Evolutionary conservation across 2,888 invertebrate species (phyloP), one percentile per base, ranked within the genome.

Genomic region (Seira ritae): DNA sequence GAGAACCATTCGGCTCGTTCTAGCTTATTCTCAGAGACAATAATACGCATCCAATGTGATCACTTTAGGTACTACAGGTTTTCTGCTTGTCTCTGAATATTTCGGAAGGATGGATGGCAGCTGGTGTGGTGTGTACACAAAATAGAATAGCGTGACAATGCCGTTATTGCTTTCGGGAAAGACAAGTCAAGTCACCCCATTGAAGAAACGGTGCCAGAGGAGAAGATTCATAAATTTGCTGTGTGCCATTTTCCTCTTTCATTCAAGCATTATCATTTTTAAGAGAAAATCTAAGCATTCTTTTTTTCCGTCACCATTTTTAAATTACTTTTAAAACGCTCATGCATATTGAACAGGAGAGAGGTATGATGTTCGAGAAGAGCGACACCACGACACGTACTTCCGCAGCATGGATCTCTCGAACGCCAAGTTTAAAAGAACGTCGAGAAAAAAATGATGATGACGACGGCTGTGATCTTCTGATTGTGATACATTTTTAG

Each of bases 251-350:
- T 31, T 31, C 8, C 8, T 31, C 31, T n/a, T 42, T 50, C 17
- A 50, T n/a, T 50, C 50, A n/a, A 50, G 50, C 17, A 50, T 50
- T 50, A 50, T 12, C 50, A 50, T 50, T 50, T n/a, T 50, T 15
- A 2, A 50, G 6, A 2, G 12, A 50, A 50, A 50, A 50, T 50
- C 50, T 50, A 50, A 8, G 50, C 50, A n/a, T 50, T 50, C 50
- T 50, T 50, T 42, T 42, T 42, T n/a, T 2, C 31, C 31, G 8
- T 31, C 31, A 31, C 2, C 31, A 31, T 31, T 31, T 62, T 62
- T 4, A 62, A 62, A 62, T 62, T 62, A 22, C 62, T 22, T 62
- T 62, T 62, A 62, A 62, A 62, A 62, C 62, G 62, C 62, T 62
- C 22, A 62, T 62, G 62, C 62, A 62, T 62, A 62, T 62, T 62